phyloP scores from a whole-genome alignment of 2,888 invertebrate genomes.

The Ernsta delagoae region DNA sequence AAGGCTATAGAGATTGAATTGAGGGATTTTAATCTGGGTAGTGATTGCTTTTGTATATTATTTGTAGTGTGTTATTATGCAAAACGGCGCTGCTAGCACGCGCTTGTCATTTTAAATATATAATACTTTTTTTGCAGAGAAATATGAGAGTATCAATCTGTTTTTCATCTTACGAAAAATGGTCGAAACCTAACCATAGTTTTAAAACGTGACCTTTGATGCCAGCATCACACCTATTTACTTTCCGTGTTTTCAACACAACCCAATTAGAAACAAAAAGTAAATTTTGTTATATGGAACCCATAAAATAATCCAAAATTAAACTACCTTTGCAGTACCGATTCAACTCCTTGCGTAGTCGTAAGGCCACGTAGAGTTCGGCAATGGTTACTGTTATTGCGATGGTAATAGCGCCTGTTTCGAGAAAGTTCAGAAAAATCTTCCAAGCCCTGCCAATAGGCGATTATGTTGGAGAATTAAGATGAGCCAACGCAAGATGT shows the following conservation, averaged over 20 bases:
- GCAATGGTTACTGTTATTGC: conserved; percentile 41
- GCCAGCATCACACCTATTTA: no score
- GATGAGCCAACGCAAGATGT: conserved; percentile 11
- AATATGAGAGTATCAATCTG: no score
- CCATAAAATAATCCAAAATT: conserved; percentile 7
- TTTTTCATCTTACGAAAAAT: no score
- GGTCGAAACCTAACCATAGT: no score
- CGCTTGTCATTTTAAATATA: no score
- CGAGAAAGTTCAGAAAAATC: conserved; percentile 48
- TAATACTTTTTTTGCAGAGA: no score
- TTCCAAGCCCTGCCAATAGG: conserved; percentile 23
- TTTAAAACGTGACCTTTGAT: no score
- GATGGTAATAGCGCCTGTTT: conserved; percentile 44
- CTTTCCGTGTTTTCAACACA: no score
- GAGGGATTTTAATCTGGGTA: conserved; percentile 6
- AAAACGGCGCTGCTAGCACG: no score
- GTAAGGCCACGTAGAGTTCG: conserved; percentile 30
- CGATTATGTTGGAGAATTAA: conserved; percentile 24
- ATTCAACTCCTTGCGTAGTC: conserved; percentile 18
- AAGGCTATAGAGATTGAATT: conserved; percentile 15
- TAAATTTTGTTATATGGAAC: background rate
- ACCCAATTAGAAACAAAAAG: background rate
- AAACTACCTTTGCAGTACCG: conserved; percentile 9
- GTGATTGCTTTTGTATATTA: background rate
- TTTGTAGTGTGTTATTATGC: no score